Percentiles rank a stretch among this genome's conserved stretches.
These are phyloP conservation scores for Smutsia temminckii DNA, from an alignment of 2,797 vertebrate species.

Conservation along the genomic window DNA sequence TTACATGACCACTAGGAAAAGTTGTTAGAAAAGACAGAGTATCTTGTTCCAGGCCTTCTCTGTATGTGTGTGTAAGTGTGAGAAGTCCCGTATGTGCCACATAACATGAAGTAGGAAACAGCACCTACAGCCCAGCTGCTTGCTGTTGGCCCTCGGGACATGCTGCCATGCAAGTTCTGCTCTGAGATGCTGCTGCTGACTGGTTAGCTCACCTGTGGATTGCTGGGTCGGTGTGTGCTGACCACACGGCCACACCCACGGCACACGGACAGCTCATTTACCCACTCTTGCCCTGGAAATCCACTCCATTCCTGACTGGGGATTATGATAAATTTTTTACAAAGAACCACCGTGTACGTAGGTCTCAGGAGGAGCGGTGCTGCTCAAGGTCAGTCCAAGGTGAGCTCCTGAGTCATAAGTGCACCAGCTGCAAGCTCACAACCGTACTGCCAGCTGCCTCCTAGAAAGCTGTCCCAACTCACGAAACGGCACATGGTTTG, in stretches of 20 bases:
- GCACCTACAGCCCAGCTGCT: not conserved
- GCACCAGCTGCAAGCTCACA: not conserved
- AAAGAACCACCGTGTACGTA: not conserved
- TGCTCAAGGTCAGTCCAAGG: not conserved
- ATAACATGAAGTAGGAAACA: not conserved
- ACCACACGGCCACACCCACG: fast-evolving
- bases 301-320: not conserved
- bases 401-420: too few relatives aligned
- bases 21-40: too few relatives aligned
- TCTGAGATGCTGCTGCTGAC: fast-evolving
- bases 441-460: not conserved
- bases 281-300: not conserved
- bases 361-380: fast-evolving
- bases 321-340: not conserved
- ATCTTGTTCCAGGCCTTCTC: not conserved
- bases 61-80: fast-evolving
- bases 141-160: fast-evolving
- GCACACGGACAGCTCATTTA: too few relatives aligned
- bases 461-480: not conserved
- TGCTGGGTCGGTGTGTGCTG: not conserved
- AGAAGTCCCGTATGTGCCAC: not conserved
- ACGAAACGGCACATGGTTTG: too few relatives aligned
- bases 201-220: too few relatives aligned
- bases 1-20: not conserved
- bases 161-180: fast-evolving